Base-by-base conservation (phyloP, 2,888 invertebrate genomes). In the Ectobius pallidus region DNA sequence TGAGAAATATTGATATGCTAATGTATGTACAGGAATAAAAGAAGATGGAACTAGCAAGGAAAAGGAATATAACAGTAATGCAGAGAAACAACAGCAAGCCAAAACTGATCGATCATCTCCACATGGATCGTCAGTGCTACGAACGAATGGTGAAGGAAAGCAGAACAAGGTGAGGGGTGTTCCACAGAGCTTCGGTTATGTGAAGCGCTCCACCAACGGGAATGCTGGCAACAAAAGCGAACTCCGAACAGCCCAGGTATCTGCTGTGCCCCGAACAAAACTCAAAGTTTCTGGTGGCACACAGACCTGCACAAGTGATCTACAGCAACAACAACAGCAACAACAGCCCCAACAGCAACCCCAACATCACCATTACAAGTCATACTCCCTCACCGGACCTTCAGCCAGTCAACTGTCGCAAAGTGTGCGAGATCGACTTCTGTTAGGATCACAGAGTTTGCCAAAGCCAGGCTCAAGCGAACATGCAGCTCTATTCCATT, bases 341-440 rank as follows among this genome's bases (percentile, higher is more conserved):
- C 58, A 32, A 39, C 71, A 63, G 14, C n/a, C n/a, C n/a, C n/a
- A n/a, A n/a, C 70, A 62, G 11, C 71, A 65, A 18, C 67, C 65
- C 0, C 73, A 70, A 16, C 75, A 73, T 16, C 75, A 75, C 34
- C 75, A 92, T 77, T 93, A 92, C 79, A 94, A 95, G 81, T 94
- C 94, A 70, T 93, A 92, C 83, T 94, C 94, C 1, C 83, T 95
- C 77, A 94, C 93, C 3, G 94, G 94, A 20, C 91, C 94, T 30
- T 91, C 93, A 16, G 95, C 95, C 4, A 92, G 92, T 69, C 95
- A 95, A 81, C 85, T 95, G 62, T 95, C 95, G 20, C 94, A 94
- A 52, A 94, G 93, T 61, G 94, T 95, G 1, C 85, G 95, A 9
- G 95, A 95, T 81, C 86, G 95, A 69, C 86, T 95, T 65, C 88